These are phyloP conservation scores for Thryonomys swinderianus DNA, from an alignment of 2,113 vertebrate species.

Conservation along the genomic window DNA sequence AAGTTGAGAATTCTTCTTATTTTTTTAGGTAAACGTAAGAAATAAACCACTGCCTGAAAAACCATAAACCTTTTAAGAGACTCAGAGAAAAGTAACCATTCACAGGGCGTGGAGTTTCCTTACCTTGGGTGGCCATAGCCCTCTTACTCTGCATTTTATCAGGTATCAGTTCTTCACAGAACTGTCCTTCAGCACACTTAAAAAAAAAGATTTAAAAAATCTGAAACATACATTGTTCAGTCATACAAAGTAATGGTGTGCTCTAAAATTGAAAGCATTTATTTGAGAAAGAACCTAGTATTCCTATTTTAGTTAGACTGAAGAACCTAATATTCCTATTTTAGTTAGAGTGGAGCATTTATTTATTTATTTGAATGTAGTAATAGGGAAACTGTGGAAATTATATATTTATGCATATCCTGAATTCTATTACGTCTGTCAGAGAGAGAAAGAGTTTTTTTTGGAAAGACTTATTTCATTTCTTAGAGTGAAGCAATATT, in stretches of 20 bases:
- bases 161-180: background rate
- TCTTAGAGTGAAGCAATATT: conserved; percentile 23
- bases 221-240: background rate
- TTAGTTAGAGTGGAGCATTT: background rate
- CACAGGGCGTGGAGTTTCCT: background rate
- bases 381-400: conserved; percentile 1
- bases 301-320: conserved; percentile 12
- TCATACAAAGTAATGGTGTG: background rate
- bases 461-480: background rate
- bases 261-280: background rate
- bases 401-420: conserved; percentile 54
- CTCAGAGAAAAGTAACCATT: background rate
- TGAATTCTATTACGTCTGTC: conserved; percentile 1
- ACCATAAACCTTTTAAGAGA: conserved; percentile 9
- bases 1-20: background rate
- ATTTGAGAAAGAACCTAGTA: background rate
- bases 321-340: background rate
- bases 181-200: background rate
- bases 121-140: background rate
- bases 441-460: background rate
- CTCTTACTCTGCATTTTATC: background rate
- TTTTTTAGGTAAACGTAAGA: conserved; percentile 1
- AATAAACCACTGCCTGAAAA: background rate
- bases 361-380: conserved; percentile 54
- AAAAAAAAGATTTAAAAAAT: background rate